Evolutionary conservation across 2,797 vertebrate genomes (phyloP).

Genomic region (Acanthurus leucopareius): DNA sequence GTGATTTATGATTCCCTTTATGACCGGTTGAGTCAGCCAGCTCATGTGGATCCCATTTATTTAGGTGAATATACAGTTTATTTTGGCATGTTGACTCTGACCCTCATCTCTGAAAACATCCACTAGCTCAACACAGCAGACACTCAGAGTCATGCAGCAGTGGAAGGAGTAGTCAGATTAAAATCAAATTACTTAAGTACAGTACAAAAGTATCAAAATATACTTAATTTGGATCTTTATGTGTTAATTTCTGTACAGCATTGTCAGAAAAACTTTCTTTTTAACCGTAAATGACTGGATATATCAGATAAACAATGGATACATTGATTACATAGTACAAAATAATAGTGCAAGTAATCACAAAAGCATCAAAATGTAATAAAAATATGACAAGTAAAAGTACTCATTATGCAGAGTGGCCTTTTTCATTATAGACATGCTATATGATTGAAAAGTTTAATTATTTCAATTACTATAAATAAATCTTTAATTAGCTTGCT

Average conservation of each 20-base stretch:
- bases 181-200: neutral
- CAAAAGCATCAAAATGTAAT: neutral
- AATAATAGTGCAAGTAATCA: no score
- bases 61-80: constrained; percentile 44
- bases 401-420: no score
- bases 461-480: neutral
- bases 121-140: constrained; percentile 19
- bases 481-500: no score
- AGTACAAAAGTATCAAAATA: neutral
- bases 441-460: no score
- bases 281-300: no score
- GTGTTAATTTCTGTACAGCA: no score
- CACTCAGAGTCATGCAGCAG: constrained; percentile 5
- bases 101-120: constrained; percentile 27
- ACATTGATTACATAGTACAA: no score
- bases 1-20: constrained; percentile 26
- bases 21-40: constrained; percentile 3
- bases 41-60: constrained; percentile 39
- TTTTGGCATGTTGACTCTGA: constrained; percentile 35
- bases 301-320: no score
- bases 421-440: no score
- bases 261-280: no score
- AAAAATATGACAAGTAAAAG: neutral
- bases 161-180: neutral
- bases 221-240: neutral